Conservation (phyloP, 2,888 invertebrate genomes). For the Diadromus collaris region DNA sequence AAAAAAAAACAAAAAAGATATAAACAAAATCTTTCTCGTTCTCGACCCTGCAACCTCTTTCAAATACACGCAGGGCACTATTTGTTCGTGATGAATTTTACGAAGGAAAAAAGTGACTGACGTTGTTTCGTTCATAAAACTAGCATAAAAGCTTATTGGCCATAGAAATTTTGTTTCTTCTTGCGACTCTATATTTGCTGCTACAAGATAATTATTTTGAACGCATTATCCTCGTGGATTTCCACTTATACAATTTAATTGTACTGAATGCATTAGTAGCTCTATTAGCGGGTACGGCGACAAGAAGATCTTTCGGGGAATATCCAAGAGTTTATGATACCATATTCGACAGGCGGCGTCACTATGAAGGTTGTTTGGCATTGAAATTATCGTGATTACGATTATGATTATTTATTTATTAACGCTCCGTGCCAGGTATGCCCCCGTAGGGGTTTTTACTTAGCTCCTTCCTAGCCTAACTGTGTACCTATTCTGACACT, state of each 20-base stretch:
- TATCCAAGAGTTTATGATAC: background rate
- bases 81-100: background rate
- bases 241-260: background rate
- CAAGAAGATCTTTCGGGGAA: background rate
- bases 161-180: background rate
- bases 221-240: background rate
- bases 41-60: slow-evolving; percentile 18
- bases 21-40: background rate
- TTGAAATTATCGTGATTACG: background rate
- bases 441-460: no score
- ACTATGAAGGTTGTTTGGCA: background rate
- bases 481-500: no score
- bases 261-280: background rate
- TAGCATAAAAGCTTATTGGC: background rate
- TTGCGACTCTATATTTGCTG: background rate
- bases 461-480: no score
- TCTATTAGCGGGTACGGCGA: background rate
- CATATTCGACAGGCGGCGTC: background rate
- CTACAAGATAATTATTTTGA: background rate
- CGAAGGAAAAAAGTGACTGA: background rate
- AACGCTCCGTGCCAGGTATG: no score
- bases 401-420: no score
- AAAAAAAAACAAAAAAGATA: slow-evolving; percentile 4
- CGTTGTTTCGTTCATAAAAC: background rate
- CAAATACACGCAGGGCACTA: background rate